phyloP scores from a whole-genome alignment of 2,797 vertebrate genomes.

The Gallinago stenura region DNA sequence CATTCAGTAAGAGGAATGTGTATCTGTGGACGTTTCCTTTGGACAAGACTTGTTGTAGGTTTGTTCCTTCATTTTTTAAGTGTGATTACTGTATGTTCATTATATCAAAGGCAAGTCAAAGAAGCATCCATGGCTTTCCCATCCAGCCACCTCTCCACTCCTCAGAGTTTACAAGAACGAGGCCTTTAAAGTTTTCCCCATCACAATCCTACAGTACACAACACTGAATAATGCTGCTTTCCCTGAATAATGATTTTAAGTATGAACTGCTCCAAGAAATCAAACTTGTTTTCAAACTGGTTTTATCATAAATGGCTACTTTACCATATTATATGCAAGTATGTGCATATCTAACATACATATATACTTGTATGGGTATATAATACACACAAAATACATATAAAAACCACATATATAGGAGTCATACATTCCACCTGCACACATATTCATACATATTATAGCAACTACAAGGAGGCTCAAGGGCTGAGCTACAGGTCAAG shows the following conservation, averaged over 20 bases:
- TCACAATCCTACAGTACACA: neutral
- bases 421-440: neutral
- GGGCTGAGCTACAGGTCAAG: neutral
- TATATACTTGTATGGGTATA: neutral
- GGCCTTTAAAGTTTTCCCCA: neutral
- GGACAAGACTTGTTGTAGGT: neutral
- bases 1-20: neutral
- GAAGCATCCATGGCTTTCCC: neutral
- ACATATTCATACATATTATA: fast-evolving
- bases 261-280: neutral
- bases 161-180: neutral
- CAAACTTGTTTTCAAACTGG: neutral
- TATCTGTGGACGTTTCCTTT: neutral
- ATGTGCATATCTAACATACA: neutral
- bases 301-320: neutral
- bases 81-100: neutral
- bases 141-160: neutral
- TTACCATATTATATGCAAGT: neutral
- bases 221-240: too few relatives aligned
- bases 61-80: neutral
- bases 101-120: neutral
- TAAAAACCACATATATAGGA: neutral
- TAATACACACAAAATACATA: neutral
- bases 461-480: neutral
- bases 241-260: neutral